A percentile compares a stretch with the other conserved stretches of the same genome.
phyloP scores from a whole-genome alignment of 1,140 invertebrate genomes.

The Bathynomus jamesi region DNA sequence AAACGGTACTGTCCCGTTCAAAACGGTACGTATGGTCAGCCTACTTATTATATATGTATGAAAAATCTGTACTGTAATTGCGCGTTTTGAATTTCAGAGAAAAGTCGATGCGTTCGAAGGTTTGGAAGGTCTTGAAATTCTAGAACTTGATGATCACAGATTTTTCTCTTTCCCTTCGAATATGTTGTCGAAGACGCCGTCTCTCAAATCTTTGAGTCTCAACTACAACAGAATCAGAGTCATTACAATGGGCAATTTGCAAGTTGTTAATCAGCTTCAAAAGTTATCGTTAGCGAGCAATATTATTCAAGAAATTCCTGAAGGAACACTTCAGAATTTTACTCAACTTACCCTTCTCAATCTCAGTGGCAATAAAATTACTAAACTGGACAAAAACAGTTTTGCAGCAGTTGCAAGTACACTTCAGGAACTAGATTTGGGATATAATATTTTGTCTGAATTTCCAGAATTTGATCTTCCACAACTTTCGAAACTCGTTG shows the following conservation, averaged over 20 bases:
- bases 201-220: conserved; percentile 63
- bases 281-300: conserved; percentile 60
- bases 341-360: conserved; percentile 59
- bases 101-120: conserved; percentile 78
- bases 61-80: too few species aligned
- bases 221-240: conserved; percentile 82
- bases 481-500: conserved; percentile 54
- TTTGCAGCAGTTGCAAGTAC: conserved; percentile 66
- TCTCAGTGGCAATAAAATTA: conserved; percentile 67
- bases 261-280: conserved; percentile 40
- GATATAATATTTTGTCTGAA: conserved; percentile 62
- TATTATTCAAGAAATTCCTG: conserved; percentile 73
- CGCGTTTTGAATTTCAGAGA: conserved; percentile 62
- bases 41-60: too few species aligned
- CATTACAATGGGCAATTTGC: conserved; percentile 58
- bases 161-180: conserved; percentile 70
- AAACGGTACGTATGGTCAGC: too few species aligned
- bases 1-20: too few species aligned
- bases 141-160: conserved; percentile 78
- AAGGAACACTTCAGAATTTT: conserved; percentile 59
- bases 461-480: conserved; percentile 40
- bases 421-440: conserved; percentile 61
- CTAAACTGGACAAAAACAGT: conserved; percentile 59
- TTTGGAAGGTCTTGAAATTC: conserved; percentile 60
- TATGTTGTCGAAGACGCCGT: conserved; percentile 62